Conservation (phyloP, 2,888 invertebrate genomes). For the Empis stercorea region DNA sequence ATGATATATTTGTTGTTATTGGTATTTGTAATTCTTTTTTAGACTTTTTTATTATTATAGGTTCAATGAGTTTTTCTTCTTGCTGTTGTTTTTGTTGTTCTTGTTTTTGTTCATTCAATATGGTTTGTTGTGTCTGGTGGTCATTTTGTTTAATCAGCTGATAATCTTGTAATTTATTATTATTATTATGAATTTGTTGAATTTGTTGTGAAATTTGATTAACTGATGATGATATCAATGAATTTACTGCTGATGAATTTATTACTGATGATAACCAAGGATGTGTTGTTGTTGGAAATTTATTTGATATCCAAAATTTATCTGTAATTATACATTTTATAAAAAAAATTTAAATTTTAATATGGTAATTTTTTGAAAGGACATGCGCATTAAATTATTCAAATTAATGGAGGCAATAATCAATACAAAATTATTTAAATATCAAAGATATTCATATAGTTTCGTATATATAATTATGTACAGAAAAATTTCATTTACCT, state of each 20-base stretch:
- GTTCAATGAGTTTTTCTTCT: background rate
- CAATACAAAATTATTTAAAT: no score
- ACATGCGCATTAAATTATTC: no score
- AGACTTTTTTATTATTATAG: background rate
- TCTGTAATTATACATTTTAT: background rate
- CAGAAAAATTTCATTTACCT: no score
- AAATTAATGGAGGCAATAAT: no score
- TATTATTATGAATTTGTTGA: background rate
- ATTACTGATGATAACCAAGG: background rate
- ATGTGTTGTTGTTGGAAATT: background rate
- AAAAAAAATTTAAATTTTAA: no score
- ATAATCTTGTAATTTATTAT: constrained; percentile 2
- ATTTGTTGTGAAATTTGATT: background rate
- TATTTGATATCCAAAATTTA: background rate
- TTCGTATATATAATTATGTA: no score
- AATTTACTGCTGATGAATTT: background rate
- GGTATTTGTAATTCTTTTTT: constrained; percentile 2
- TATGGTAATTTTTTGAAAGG: no score
- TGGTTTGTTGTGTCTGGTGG: constrained; percentile 19
- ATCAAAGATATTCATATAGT: no score
- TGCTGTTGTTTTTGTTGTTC: no score
- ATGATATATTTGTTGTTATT: no score
- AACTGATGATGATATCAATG: background rate
- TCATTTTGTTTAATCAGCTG: constrained; percentile 11
- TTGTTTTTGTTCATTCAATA: constrained; percentile 12